Evolutionary conservation across 1,140 invertebrate species (phyloP).

Genomic region (Diuraphis noxia): DNA sequence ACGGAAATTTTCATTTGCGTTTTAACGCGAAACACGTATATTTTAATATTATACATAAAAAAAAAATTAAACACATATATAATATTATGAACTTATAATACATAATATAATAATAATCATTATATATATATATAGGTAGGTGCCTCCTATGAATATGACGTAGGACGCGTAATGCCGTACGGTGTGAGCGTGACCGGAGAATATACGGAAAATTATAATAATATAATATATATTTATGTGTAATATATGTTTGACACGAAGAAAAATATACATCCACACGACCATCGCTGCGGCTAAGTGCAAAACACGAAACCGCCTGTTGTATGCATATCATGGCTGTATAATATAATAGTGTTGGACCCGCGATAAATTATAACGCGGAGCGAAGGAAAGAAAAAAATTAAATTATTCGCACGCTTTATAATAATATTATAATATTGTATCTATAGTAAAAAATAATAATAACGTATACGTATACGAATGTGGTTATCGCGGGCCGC

Average conservation of each 20-base stretch:
- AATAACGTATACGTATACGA: not conserved
- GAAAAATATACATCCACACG: not conserved
- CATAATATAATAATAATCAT: not conserved
- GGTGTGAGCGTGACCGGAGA: not conserved
- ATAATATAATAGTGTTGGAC: too few species aligned
- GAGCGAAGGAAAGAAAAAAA: not conserved
- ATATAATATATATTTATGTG: not conserved
- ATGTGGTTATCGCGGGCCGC: not conserved
- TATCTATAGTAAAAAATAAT: too few species aligned
- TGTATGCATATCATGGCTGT: too few species aligned
- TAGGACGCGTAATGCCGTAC: not conserved
- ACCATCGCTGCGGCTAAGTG: not conserved
- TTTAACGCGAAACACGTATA: not conserved
- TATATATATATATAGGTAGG: not conserved
- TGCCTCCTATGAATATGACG: not conserved
- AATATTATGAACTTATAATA: not conserved
- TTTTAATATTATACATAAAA: not conserved
- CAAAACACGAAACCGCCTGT: not conserved
- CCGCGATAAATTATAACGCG: not conserved
- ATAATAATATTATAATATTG: not conserved
- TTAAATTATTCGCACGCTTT: not conserved
- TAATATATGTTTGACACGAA: not conserved
- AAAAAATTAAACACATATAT: not conserved
- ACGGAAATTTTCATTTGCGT: not conserved
- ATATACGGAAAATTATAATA: slow-evolving; percentile 9